These are phyloP conservation scores for Enhydra lutris DNA, from an alignment of 2,113 vertebrate species.

Conservation along the genomic window DNA sequence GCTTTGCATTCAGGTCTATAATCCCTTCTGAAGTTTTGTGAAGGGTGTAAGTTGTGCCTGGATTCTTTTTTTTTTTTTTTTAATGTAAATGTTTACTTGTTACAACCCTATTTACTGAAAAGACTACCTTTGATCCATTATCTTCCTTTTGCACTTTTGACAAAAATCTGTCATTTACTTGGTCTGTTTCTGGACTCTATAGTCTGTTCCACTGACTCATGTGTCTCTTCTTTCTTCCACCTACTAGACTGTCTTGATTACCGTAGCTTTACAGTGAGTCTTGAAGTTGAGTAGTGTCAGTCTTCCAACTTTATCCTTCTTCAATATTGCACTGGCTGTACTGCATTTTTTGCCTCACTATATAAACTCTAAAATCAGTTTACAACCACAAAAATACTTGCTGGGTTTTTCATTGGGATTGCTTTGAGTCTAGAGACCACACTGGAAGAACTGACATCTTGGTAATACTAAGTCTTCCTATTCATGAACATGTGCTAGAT, in stretches of 20 bases:
- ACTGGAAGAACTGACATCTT: background rate
- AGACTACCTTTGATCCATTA: background rate
- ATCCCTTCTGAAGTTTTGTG: background rate
- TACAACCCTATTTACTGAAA: background rate
- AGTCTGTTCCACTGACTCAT: background rate
- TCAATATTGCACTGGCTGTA: background rate
- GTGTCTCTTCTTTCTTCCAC: background rate
- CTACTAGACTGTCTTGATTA: background rate
- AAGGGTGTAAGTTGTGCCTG: background rate
- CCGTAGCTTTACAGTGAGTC: background rate
- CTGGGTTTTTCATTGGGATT: background rate
- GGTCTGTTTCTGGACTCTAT: background rate
- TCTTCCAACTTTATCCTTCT: background rate
- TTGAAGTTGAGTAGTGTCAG: background rate
- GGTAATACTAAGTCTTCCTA: background rate
- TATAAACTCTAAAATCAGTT: background rate
- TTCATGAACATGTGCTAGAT: background rate
- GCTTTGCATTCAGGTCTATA: background rate
- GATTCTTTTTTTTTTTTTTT: background rate
- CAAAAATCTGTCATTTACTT: background rate
- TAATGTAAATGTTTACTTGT: background rate
- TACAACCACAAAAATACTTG: background rate
- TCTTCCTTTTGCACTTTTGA: background rate
- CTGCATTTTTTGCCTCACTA: background rate
- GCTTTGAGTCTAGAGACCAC: background rate